These are phyloP conservation scores for Pachycephala philippinensis DNA, from an alignment of 2,113 vertebrate genomes.

Conservation along the genomic window DNA sequence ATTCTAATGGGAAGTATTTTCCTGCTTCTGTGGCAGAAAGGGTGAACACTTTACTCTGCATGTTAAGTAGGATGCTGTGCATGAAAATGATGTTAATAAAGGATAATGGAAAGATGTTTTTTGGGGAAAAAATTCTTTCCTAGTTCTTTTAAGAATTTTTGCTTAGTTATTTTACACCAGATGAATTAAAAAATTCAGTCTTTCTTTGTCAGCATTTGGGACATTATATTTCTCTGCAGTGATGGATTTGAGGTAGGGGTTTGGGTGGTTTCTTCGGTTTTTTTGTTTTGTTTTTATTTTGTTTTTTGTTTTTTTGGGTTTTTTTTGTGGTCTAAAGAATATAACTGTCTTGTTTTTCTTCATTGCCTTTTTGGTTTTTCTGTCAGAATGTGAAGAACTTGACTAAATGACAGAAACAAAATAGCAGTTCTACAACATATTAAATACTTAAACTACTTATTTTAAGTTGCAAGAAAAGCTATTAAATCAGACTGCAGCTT, in stretches of 20 bases:
- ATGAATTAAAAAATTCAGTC: not conserved
- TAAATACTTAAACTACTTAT: constrained; percentile 25
- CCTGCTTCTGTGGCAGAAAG: not conserved
- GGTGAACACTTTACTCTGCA: not conserved
- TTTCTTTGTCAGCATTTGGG: not conserved
- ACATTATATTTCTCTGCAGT: not conserved
- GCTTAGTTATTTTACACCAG: not conserved
- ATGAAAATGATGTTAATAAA: not conserved
- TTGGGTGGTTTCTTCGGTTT: not conserved
- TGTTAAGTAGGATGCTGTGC: not conserved
- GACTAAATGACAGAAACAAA: constrained; percentile 42
- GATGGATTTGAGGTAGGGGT: not conserved
- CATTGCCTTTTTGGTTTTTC: not conserved
- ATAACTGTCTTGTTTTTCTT: not conserved
- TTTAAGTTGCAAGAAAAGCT: constrained; percentile 26
- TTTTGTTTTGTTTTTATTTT: not conserved
- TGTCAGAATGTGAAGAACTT: not conserved
- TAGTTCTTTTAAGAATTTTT: not conserved
- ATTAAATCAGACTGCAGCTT: not conserved
- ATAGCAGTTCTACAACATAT: not conserved
- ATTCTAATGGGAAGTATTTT: not conserved
- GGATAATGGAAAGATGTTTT: not conserved
- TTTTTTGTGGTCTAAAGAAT: not conserved
- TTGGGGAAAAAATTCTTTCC: not conserved
- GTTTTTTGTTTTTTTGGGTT: accelerated